Base-by-base conservation (phyloP, 2,113 vertebrate genomes). In the Brachypteracias leptosomus region DNA sequence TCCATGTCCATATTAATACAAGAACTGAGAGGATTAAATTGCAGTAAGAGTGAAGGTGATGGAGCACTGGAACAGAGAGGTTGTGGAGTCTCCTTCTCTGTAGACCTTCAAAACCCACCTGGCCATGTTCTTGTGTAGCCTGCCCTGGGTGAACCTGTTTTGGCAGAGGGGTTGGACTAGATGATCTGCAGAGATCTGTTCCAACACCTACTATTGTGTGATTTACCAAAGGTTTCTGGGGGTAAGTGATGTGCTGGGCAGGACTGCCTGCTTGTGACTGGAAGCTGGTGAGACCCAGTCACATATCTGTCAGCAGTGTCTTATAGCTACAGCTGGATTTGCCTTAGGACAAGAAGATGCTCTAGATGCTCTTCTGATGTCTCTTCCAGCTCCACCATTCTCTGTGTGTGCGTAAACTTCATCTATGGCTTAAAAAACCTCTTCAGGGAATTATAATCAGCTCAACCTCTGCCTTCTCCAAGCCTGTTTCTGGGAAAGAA, bases 401-500 rank as follows among this genome's bases (percentile, higher is more conserved):
- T 11, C 79, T 75, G 16, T n/a, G 31, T 86, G 38, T 46, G 59
- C 61, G 19, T 54, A 21, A 91, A 92, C 61, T 94, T 90, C 73
- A 73, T 83, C 63, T 70, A 13, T 88, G 72, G 76, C 89, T 92
- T 67, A 62, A 70, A 89, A 89, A 93, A 57, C 33, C 38, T 81
- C 86, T 78, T 74, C 82, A 74, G 96, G 85, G 95, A 86, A 57
- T 36, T 52, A 58, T 16, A 47, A 85, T 61, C 61, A 31, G 42
- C 57, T 87, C 61, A 40, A 42, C 58, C 81, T 46, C 66, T 76
- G 80, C 88, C 63, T 84, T 88, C 31, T 49, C 59, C 0, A 1
- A 36, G 63, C 13, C 63, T 21, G 71, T 91, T 97, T 95, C 92
- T 96, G 92, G 90, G 93, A 94, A 96, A 71, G 85, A 4, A 67